These are phyloP conservation scores for Calyptomena viridis DNA, from an alignment of 2,113 vertebrate genomes.

Conservation along the genomic window DNA sequence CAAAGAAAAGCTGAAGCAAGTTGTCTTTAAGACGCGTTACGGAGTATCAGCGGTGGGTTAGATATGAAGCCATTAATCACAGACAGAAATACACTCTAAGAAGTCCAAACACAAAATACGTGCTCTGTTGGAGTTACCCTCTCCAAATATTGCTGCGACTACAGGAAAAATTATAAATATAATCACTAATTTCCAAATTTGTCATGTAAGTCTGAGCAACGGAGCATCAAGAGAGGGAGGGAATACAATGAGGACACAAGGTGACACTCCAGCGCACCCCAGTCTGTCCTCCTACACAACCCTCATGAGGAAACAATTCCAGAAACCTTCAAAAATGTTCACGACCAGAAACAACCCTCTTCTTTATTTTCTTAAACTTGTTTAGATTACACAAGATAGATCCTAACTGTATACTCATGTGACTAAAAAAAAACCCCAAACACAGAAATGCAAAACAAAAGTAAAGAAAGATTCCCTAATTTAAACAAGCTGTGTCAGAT, in stretches of 20 bases:
- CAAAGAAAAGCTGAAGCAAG: neutral
- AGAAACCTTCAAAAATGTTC: neutral
- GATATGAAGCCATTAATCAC: neutral
- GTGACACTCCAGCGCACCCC: neutral
- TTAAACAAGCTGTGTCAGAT: neutral
- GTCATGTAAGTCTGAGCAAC: neutral
- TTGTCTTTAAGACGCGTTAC: neutral
- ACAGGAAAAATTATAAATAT: neutral
- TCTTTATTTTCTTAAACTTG: slow-evolving; percentile 6
- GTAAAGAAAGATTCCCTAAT: neutral
- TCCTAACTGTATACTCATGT: neutral
- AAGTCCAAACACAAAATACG: neutral
- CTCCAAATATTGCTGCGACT: neutral
- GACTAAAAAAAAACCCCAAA: neutral
- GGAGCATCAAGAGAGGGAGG: neutral
- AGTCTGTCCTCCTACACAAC: neutral
- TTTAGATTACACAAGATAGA: slow-evolving; percentile 17
- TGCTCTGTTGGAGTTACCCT: neutral
- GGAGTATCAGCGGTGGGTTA: neutral
- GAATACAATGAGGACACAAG: neutral
- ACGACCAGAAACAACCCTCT: neutral
- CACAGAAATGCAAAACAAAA: neutral
- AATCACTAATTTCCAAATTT: neutral
- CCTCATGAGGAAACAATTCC: neutral
- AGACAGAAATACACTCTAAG: neutral